These are phyloP conservation scores for Lytechinus pictus DNA, from an alignment of 35 echinoderm and acorn worm genomes.

Conservation along the genomic window DNA sequence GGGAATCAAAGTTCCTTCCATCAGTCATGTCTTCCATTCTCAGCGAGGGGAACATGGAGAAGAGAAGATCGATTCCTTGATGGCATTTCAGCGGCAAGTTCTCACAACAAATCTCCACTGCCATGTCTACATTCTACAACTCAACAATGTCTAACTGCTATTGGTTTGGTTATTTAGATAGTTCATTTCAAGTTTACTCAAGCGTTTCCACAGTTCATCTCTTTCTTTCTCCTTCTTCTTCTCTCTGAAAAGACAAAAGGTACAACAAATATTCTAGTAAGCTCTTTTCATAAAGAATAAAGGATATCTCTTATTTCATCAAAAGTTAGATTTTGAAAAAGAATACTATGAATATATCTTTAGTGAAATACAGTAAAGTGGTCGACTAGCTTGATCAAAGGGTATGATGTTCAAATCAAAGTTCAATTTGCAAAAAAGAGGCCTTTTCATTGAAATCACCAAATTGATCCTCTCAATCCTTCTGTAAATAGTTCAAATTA, in stretches of 20 bases:
- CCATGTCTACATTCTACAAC: not conserved
- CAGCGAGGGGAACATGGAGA: not conserved
- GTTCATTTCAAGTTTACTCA: conserved; percentile 98
- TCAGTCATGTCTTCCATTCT: not conserved
- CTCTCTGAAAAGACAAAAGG: conserved; percentile 67
- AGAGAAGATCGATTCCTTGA: not conserved
- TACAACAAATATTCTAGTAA: not conserved
- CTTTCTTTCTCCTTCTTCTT: conserved; percentile 99
- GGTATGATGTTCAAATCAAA: no score
- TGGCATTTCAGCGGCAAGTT: not conserved
- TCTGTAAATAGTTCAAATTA: no score
- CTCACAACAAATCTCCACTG: conserved; percentile 18
- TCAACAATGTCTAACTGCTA: conserved; percentile 36
- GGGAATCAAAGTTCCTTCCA: not conserved
- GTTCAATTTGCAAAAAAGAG: no score
- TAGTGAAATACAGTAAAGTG: no score
- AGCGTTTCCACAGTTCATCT: conserved; percentile 98
- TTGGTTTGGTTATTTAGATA: conserved; percentile 72
- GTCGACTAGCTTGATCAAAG: no score
- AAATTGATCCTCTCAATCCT: no score
- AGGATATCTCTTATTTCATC: not conserved
- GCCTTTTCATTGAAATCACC: no score
- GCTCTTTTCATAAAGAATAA: not conserved
- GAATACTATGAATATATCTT: not conserved
- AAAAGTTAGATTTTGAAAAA: not conserved